Evolutionary conservation across 2,797 vertebrate genomes (phyloP), one percentile per base, ranked within the genome.

Genomic region (Aldrovandia affinis): DNA sequence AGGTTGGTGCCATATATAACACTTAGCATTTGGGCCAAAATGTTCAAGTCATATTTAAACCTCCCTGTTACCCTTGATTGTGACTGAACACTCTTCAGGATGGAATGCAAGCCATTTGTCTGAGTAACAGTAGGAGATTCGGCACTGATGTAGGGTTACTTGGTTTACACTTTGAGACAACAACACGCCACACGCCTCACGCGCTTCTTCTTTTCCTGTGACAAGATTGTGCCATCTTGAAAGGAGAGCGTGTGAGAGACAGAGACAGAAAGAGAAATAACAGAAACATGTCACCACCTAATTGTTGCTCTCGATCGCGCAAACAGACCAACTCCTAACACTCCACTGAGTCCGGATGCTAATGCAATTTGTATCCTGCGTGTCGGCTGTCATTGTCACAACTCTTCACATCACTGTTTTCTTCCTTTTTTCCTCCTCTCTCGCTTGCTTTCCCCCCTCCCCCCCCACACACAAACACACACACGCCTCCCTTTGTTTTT

Each of bases 271-370:
- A 77, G 75, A 83, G 3, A 33, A 52, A 50, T 42, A 78, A 75
- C 42, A 28, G 75, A 65, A 63, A 81, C 57, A 82, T 54, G 81
- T 73, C 63, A 70, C 47, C n/a, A 14, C 30, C 39, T 82, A 73
- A 70, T 73, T 82, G 63, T 70, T 82, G 81, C 81, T 82, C 44
- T 33, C 44, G 22, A 57, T 81, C 15, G 44, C 52, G 42, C 28
- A 42, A 73, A 73, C 61, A 70, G 81, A 70, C 54, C 44, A 82
- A 22, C 9, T 70, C 81, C n/a, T 15, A 68, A 70, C 63, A 82
- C 81, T 82, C 63, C 44, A 70, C 81, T 73, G 63, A 82, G 47
- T 54, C 63, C 18, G 65, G 63, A 70, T 82, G 81, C 81, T 36
- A 73, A 73, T 82, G 81, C 44, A 70, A 70, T 70, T 82, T 70